Percentiles rank a stretch among this genome's conserved stretches.
Conservation (phyloP, 2,888 invertebrate species). For the Minunthozetes semirufus region DNA sequence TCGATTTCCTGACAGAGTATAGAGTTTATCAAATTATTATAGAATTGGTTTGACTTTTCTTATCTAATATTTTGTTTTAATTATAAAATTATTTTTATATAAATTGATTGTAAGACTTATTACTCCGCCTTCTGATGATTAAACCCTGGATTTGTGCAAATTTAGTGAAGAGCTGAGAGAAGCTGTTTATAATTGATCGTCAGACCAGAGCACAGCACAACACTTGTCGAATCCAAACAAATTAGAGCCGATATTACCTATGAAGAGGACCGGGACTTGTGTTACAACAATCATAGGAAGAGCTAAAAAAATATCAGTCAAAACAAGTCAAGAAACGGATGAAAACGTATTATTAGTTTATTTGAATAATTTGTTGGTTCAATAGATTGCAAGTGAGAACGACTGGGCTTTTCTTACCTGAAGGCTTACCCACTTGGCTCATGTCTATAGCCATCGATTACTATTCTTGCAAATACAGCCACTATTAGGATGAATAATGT, state of each 20-base stretch:
- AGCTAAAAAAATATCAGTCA: conserved; percentile 11
- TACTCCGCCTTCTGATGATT: too few relatives aligned
- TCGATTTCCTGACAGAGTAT: too few relatives aligned
- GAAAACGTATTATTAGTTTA: conserved; percentile 20
- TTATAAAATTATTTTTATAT: too few relatives aligned
- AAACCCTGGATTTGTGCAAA: too few relatives aligned
- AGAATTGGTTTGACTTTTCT: too few relatives aligned
- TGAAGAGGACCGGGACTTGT: conserved; percentile 93
- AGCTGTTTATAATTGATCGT: too few relatives aligned
- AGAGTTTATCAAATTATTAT: too few relatives aligned
- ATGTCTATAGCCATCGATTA: conserved; percentile 47
- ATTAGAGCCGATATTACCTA: conserved; percentile 81
- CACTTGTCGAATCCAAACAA: conserved; percentile 78
- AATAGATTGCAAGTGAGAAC: not conserved
- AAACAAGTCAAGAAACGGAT: conserved; percentile 9
- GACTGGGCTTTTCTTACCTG: conserved; percentile 21
- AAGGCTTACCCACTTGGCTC: conserved; percentile 45
- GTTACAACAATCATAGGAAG: conserved; percentile 34
- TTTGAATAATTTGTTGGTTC: conserved; percentile 30
- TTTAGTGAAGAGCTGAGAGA: too few relatives aligned
- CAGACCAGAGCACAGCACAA: too few relatives aligned
- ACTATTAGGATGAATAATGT: conserved; percentile 48
- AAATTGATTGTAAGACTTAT: too few relatives aligned
- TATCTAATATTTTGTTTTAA: too few relatives aligned
- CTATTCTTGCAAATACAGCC: conserved; percentile 45